Evolutionary conservation across 2,113 vertebrate genomes (phyloP).

Genomic region (Phodopus roborovskii): DNA sequence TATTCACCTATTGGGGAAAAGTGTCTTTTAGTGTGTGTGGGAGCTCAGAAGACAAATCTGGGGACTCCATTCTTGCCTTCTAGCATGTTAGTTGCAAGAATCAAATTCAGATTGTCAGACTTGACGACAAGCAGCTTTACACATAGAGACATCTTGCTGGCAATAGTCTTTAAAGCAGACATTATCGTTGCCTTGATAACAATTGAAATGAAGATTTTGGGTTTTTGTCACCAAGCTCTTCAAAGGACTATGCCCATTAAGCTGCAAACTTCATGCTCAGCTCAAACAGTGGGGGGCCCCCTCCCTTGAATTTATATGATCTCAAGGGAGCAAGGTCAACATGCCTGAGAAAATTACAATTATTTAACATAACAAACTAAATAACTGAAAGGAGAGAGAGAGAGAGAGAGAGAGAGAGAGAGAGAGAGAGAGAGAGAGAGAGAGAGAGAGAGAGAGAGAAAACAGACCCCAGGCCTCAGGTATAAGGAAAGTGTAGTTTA

Average conservation of each 20-base stretch:
- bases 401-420: too few species aligned
- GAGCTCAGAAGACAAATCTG: too few species aligned
- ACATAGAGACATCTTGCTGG: neutral
- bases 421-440: too few species aligned
- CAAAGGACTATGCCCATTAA: constrained; percentile 37
- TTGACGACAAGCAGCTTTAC: neutral
- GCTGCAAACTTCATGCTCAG: constrained; percentile 2
- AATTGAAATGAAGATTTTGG: constrained; percentile 32
- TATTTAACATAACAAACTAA: constrained; percentile 41
- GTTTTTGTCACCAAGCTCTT: constrained; percentile 30
- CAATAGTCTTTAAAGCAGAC: neutral
- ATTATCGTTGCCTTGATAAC: constrained; percentile 56
- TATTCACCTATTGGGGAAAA: neutral
- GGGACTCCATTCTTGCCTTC: neutral
- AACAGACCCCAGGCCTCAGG: neutral
- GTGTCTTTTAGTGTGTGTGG: neutral
- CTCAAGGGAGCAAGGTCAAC: constrained; percentile 29
- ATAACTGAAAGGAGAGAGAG: constrained; percentile 12
- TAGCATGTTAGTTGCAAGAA: too few species aligned
- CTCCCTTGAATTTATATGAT: neutral
- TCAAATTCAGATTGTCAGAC: neutral
- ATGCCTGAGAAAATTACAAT: constrained; percentile 68
- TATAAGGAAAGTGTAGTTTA: neutral
- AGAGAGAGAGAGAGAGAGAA: neutral
- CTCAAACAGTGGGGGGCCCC: neutral